Percentiles rank a stretch among this genome's conserved stretches.
Conservation (phyloP, 2,888 invertebrate species). For the Loripinus fragilis region DNA sequence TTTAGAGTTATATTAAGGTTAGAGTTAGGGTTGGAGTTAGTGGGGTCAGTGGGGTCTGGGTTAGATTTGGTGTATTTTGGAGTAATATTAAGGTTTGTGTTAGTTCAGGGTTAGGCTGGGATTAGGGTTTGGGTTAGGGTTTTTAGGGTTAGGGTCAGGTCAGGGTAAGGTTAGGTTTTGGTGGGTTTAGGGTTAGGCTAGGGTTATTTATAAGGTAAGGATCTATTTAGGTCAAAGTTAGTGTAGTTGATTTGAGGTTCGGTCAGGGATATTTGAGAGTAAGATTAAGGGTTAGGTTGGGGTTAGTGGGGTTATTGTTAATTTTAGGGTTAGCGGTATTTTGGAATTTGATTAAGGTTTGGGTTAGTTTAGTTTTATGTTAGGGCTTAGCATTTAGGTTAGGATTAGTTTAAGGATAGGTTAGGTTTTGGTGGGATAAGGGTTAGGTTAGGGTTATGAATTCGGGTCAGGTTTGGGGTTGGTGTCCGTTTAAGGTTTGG, state of each 20-base stretch:
- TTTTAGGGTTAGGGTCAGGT: conserved; percentile 47
- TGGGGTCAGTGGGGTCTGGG: conserved; percentile 33
- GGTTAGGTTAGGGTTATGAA: conserved; percentile 37
- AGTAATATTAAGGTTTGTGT: conserved; percentile 40
- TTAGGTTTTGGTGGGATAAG: conserved; percentile 46
- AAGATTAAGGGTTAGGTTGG: conserved; percentile 55
- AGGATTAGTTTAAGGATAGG: conserved; percentile 52
- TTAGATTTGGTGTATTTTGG: conserved; percentile 12
- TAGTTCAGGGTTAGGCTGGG: conserved; percentile 59
- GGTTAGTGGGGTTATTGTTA: conserved; percentile 60
- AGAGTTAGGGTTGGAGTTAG: conserved; percentile 27
- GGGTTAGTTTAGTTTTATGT: conserved; percentile 34
- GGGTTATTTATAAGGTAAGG: conserved; percentile 55
- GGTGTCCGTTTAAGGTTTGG: conserved; percentile 55
- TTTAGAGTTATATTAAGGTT: conserved; percentile 31
- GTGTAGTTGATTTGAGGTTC: conserved; percentile 61
- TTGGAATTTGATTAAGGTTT: conserved; percentile 39
- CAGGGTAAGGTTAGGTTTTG: conserved; percentile 52
- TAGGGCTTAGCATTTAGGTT: conserved; percentile 38
- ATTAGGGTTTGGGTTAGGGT: conserved; percentile 58
- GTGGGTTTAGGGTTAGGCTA: conserved; percentile 50
- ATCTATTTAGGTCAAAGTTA: conserved; percentile 61
- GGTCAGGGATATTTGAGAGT: conserved; percentile 51
- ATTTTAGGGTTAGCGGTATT: conserved; percentile 60
- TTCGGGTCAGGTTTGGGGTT: too few species aligned